Evolutionary conservation across 1,140 invertebrate genomes (phyloP), one percentile per base, ranked within the genome.

Genomic region (Chrysopa pallens): DNA sequence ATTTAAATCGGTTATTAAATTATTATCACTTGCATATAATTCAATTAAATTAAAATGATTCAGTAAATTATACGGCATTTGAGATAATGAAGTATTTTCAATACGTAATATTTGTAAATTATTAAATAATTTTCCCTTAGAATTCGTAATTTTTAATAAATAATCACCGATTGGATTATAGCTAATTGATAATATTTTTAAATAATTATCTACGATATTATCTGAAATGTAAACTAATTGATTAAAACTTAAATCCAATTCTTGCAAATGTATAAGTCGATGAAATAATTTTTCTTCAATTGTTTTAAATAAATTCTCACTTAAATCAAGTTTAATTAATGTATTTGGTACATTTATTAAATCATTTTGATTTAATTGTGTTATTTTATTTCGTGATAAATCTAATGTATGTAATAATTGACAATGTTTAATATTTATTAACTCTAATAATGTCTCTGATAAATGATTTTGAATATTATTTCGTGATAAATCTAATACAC

Each of bases 221-320:
- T 23, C 17, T 5, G 17, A 23, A 5, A 23, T 23, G 17, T 23
- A 23, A 23, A 23, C 17, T 23, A 73, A 47, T 43, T 56, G 33
- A 50, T 73, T 73, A 39, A 65, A 45, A 42, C 66, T 69, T 39
- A 73, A 58, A 57, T 70, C 64, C 12, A 72, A 51, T 14, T 51
- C 42, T 44, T 47, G 55, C 4, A 72, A 52, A 36, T 61, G 54
- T 7, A 63, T 57, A 9, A 70, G 48, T n/a, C 49, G 40, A 0
- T 62, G 46, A 8, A 61, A 61, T 39, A 56, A 60, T n/a, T 57
- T 43, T 1, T 42, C 9, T n/a, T 47, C 43, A 8, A 73, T 59
- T 12, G 52, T 46, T 23, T 39, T 47, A 29, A 72, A 67, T 39
- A 45, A 46, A 49, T 72, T 72, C 33, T 57, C 48, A 11, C 46